A percentile compares a stretch with the other conserved stretches of the same genome.
Conservation (phyloP, 2,888 invertebrate species). For the Lottia scabra region DNA sequence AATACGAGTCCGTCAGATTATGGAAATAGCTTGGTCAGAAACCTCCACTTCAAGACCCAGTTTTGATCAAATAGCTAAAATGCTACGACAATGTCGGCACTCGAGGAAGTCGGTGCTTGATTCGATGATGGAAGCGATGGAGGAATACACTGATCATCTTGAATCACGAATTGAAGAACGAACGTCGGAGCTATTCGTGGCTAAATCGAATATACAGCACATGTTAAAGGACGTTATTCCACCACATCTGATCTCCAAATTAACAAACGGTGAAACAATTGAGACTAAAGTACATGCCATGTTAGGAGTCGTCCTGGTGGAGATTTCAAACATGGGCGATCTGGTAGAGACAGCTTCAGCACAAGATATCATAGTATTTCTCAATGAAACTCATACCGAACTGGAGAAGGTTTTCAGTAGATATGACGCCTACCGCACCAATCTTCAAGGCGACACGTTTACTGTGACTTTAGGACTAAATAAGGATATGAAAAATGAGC, state of each 20-base stretch:
- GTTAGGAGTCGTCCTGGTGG: conserved; percentile 28
- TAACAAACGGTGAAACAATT: conserved; percentile 38
- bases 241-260: conserved; percentile 40
- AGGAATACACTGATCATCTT: conserved; percentile 55
- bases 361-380: conserved; percentile 17
- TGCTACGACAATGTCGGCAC: conserved; percentile 48
- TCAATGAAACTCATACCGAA: conserved; percentile 20
- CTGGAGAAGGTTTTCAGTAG: conserved; percentile 16
- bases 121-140: conserved; percentile 64
- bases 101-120: conserved; percentile 59
- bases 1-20: conserved; percentile 37
- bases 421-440: neutral
- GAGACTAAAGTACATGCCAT: conserved; percentile 37
- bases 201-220: conserved; percentile 46
- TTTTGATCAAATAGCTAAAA: conserved; percentile 49
- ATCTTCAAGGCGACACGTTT: conserved; percentile 10
- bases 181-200: conserved; percentile 45
- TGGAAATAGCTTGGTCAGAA: conserved; percentile 55
- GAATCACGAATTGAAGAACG: conserved; percentile 58
- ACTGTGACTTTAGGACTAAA: conserved; percentile 13
- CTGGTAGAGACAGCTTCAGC: conserved; percentile 4
- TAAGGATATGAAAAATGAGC: conserved; percentile 22
- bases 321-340: conserved; percentile 18
- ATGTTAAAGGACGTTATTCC: conserved; percentile 57
- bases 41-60: conserved; percentile 46